These are phyloP conservation scores for Orchesella flavescens DNA, from an alignment of 2,888 invertebrate species.

Conservation along the genomic window DNA sequence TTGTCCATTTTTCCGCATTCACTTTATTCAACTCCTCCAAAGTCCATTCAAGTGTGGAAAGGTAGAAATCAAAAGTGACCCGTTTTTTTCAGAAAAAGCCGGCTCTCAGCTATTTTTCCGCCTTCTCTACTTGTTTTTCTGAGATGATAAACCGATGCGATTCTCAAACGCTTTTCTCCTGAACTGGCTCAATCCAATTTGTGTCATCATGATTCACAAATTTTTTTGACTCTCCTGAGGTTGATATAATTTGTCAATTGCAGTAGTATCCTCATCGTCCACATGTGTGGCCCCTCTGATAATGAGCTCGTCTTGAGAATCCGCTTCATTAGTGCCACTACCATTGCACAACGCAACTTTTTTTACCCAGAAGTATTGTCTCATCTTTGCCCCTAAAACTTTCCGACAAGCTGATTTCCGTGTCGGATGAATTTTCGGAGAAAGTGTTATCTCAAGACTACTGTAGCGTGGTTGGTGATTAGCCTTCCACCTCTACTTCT, in stretches of 20 bases:
- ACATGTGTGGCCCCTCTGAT: background rate
- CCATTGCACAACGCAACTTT: too few species aligned
- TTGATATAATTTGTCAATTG: background rate
- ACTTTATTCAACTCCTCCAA: constrained; percentile 41
- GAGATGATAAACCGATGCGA: constrained; percentile 41
- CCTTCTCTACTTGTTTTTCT: constrained; percentile 31
- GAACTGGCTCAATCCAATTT: too few species aligned
- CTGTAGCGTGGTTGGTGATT: too few species aligned
- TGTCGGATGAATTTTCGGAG: constrained; percentile 25
- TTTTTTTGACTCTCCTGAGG: background rate
- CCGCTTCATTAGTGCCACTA: constrained; percentile 1
- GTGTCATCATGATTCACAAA: background rate
- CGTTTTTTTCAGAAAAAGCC: background rate
- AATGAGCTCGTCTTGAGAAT: background rate
- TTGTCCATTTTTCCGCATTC: constrained; percentile 36
- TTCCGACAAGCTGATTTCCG: constrained; percentile 47
- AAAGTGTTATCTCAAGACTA: constrained; percentile 16
- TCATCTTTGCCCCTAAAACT: constrained; percentile 8
- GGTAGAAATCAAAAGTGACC: constrained; percentile 39
- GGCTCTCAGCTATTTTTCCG: constrained; percentile 26
- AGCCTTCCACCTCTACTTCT: too few species aligned
- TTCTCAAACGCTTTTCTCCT: too few species aligned
- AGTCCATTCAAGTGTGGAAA: constrained; percentile 38
- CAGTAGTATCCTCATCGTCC: background rate
- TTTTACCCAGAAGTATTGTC: background rate